Evolutionary conservation across 1,140 invertebrate species (phyloP).

Genomic region (Calycopis cecrops): DNA sequence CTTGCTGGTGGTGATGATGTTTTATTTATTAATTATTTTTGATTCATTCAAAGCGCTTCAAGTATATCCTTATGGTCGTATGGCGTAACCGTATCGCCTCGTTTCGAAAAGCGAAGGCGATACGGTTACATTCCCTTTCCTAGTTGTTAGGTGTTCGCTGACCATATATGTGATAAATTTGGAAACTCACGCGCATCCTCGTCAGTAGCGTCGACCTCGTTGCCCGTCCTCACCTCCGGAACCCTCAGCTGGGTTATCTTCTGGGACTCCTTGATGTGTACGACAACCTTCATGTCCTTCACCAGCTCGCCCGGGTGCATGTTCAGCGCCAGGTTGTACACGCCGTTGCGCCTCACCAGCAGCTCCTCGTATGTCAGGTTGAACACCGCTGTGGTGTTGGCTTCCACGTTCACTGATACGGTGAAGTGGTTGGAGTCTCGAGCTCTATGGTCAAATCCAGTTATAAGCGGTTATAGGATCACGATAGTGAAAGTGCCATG

Average conservation of each 20-base stretch:
- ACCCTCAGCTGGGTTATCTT: constrained; percentile 75
- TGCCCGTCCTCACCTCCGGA: constrained; percentile 77
- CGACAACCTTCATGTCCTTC: constrained; percentile 75
- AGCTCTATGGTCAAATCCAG: constrained; percentile 56
- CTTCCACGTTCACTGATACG: constrained; percentile 77
- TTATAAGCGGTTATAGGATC: too few species aligned
- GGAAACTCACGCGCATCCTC: constrained; percentile 58
- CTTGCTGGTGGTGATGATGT: too few species aligned
- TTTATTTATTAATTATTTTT: too few species aligned
- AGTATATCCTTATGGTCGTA: too few species aligned
- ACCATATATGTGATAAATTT: too few species aligned
- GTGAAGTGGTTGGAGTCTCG: constrained; percentile 80
- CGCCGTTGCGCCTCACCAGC: constrained; percentile 72
- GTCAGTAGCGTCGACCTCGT: constrained; percentile 74
- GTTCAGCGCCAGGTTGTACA: constrained; percentile 79
- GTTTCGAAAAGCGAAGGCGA: too few species aligned
- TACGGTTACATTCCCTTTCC: too few species aligned
- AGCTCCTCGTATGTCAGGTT: constrained; percentile 81
- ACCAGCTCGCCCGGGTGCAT: constrained; percentile 77
- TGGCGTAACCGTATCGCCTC: too few species aligned
- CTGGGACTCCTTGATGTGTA: constrained; percentile 76
- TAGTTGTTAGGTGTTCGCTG: too few species aligned
- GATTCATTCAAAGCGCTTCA: too few species aligned
- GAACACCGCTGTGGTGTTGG: constrained; percentile 76
- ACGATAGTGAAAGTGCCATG: too few species aligned